Base-by-base conservation (phyloP, 2,797 vertebrate species). In the Poecilia wingei region DNA sequence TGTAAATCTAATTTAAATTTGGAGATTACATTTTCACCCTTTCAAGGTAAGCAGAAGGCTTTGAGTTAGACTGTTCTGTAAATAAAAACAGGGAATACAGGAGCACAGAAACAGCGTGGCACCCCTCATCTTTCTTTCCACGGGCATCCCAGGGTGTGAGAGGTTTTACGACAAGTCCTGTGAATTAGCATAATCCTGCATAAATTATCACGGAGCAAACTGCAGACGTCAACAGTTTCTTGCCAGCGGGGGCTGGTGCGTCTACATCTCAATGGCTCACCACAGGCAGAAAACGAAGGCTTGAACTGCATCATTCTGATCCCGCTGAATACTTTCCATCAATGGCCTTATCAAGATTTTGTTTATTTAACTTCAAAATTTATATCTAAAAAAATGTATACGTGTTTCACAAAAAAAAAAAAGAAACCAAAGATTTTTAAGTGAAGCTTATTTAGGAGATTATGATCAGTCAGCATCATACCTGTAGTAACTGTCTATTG, bases 131-230 rank as follows among this genome's bases (percentile, higher is more conserved):
- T 76, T 90, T 93, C 86, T 83, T 87, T 74, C 76, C 83, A 86
- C 83, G 87, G 72, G 86, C 90, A 93, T 94, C 93, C 91, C 91
- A 92, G 86, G 72, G 84, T 88, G 91, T 55, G 84, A 83, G 77
- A 85, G 84, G 84, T 88, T 94, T 69, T 87, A 89, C 86, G 85
- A 91, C 85, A 84, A 90, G 92, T 82, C 75, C 86, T 49, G 76
- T 51, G 77, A 87, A 94, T 95, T 95, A 93, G 90, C 95, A 95
- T 95, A 94, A 94, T 94, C 93, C 95, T 92, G 93, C 90, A 95
- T 95, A 94, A 94, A 95, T 95, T 93, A 95, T 87, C 88, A 73
- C 80, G 2, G 72, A 41, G 88, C 83, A 79, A 91, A 93, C 82
- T 53, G 89, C 93, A 91, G 90, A 93, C 89, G 86, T 94, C 94